A percentile compares a stretch with the other conserved stretches of the same genome.
Conservation (phyloP, 2,888 invertebrate genomes). For the Acronicta psi region DNA sequence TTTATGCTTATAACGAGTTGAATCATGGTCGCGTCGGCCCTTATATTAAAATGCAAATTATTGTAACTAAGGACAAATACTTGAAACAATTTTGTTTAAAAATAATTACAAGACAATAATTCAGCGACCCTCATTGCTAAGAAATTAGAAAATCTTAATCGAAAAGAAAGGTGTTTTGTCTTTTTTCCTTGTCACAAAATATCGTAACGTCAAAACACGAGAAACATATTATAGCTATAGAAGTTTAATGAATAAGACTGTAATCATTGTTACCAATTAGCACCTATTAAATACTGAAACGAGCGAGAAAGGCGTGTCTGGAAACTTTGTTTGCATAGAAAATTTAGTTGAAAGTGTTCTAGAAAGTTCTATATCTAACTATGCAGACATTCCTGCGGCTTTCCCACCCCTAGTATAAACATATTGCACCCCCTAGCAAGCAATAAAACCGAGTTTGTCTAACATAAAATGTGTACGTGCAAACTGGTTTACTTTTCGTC, state of each 20-base stretch:
- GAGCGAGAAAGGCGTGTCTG: background rate
- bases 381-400: background rate
- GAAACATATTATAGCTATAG: too few species aligned
- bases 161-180: too few species aligned
- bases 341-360: constrained; percentile 2
- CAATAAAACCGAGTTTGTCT: constrained; percentile 39
- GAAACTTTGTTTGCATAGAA: constrained; percentile 7
- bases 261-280: too few species aligned
- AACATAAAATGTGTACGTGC: constrained; percentile 22
- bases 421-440: constrained; percentile 23
- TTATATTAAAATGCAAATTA: constrained; percentile 27
- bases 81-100: constrained; percentile 18
- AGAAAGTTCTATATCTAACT: background rate
- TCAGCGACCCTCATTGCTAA: background rate
- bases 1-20: background rate
- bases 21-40: constrained; percentile 3
- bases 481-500: constrained; percentile 26
- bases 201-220: too few species aligned
- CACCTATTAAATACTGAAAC: background rate
- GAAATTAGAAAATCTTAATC: too few species aligned
- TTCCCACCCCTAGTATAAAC: constrained; percentile 9
- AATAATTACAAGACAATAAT: constrained; percentile 1
- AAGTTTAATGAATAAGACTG: too few species aligned
- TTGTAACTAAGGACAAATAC: constrained; percentile 19
- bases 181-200: too few species aligned